Percentiles rank a stretch among this genome's conserved stretches.
Conservation (phyloP, 2,797 vertebrate genomes). For the Trichosurus vulpecula region DNA sequence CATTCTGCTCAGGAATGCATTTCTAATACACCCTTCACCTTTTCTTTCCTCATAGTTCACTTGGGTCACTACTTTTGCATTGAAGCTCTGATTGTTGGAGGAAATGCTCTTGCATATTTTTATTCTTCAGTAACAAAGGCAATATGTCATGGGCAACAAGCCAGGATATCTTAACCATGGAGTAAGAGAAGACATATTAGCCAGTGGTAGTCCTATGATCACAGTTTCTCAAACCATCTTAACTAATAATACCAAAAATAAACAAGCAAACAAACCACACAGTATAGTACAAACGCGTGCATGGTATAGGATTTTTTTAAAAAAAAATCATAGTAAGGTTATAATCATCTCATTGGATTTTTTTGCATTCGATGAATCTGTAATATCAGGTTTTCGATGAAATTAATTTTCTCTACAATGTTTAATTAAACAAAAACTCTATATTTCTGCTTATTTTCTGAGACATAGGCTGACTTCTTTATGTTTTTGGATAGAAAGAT, state of each 20-base stretch:
- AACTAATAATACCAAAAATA: slow-evolving; percentile 58
- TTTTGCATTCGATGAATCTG: background rate
- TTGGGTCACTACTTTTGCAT: slow-evolving; percentile 76
- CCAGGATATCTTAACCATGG: slow-evolving; percentile 78
- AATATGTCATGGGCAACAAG: slow-evolving; percentile 75
- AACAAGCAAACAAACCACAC: background rate
- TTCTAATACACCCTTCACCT: slow-evolving; percentile 81
- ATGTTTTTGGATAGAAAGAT: background rate
- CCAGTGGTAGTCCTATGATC: slow-evolving; percentile 76
- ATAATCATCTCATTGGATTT: background rate
- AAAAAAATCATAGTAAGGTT: background rate
- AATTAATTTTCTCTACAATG: background rate
- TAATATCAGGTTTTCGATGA: background rate
- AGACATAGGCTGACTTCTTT: background rate
- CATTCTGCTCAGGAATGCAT: slow-evolving; percentile 76
- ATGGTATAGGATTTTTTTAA: background rate
- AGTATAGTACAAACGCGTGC: background rate
- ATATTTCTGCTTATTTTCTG: background rate
- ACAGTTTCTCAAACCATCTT: slow-evolving; percentile 63
- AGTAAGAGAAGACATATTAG: slow-evolving; percentile 75
- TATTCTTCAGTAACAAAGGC: slow-evolving; percentile 78
- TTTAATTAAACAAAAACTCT: background rate
- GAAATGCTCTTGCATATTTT: slow-evolving; percentile 81
- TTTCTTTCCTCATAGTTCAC: slow-evolving; percentile 78
- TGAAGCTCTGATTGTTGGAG: slow-evolving; percentile 77